phyloP scores from a whole-genome alignment of 2,888 invertebrate species.

The Clostera curtula region DNA sequence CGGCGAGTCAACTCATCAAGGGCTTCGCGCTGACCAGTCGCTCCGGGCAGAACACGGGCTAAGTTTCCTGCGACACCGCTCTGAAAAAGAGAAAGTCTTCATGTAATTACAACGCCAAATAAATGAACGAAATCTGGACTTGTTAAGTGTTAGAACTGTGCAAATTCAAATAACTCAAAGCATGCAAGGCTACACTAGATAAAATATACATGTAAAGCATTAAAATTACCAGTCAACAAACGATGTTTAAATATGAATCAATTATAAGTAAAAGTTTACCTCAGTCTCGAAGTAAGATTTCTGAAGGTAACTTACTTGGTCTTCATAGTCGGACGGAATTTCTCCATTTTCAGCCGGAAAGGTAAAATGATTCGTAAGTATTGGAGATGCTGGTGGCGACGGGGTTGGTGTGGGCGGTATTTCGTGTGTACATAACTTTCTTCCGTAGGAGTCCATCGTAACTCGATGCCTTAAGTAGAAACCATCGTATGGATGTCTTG shows the following conservation, averaged over 20 bases:
- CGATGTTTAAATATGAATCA: slow-evolving; percentile 9
- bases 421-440: slow-evolving; percentile 62
- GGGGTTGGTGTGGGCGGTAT: slow-evolving; percentile 50
- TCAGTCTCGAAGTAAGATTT: slow-evolving; percentile 11
- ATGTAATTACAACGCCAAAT: slow-evolving; percentile 4
- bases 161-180: slow-evolving; percentile 23
- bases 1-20: slow-evolving; percentile 86
- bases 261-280: slow-evolving; percentile 16
- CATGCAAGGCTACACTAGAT: slow-evolving; percentile 41
- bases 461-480: slow-evolving; percentile 60
- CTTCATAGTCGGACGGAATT: slow-evolving; percentile 27
- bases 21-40: slow-evolving; percentile 78
- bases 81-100: slow-evolving; percentile 68
- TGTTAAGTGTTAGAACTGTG: too few species aligned
- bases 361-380: slow-evolving; percentile 25
- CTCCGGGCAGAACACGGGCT: slow-evolving; percentile 83
- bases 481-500: slow-evolving; percentile 69
- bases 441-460: slow-evolving; percentile 52
- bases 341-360: slow-evolving; percentile 23
- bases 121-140: too few species aligned
- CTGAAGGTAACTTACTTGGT: slow-evolving; percentile 46
- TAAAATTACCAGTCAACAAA: slow-evolving; percentile 12
- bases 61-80: slow-evolving; percentile 90
- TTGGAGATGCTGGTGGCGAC: slow-evolving; percentile 37
- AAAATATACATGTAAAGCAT: slow-evolving; percentile 8